Evolutionary conservation across 1,140 invertebrate species (phyloP), one percentile per base, ranked within the genome.

Genomic region (Magallana gigas): DNA sequence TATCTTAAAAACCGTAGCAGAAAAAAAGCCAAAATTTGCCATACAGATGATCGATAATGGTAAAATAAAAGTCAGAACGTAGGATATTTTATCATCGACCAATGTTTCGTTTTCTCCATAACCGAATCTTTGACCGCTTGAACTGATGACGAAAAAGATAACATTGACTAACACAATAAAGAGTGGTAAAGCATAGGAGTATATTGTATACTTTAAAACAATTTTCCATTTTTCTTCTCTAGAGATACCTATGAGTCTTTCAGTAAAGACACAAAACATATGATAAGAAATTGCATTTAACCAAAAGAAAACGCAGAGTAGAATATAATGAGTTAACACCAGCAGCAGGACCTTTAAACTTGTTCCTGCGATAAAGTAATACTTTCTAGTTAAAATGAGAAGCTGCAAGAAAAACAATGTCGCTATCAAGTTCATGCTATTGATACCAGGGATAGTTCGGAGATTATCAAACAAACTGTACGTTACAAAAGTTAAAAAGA

Each of bases 301-400:
- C 60, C 60, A 62, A 62, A 62, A 62, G 60, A 62, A 62, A 62
- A 62, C 60, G n/a, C 14, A 62, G 14, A 62, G 60, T 62, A 62
- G 12, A 62, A 62, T 6, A 62, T 62, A 62, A 62, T 62, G 60
- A n/a, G 60, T 62, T n/a, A 62, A 16, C 14, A 14, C 60, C 11
- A n/a, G 12, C 60, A 62, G 60, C 14, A 62, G n/a, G 11, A 62
- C 60, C n/a, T n/a, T 62, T 62, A 62, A 62, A 16, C 5, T n/a
- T 6, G n/a, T 16, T 16, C 6, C 14, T n/a, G 60, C 1, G 14
- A 16, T n/a, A 62, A 62, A 12, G 60, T 16, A 62, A 62, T 62
- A 62, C n/a, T 62, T 62, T 62, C 60, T 62, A 6, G 60, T 62
- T 62, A 62, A 62, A 12, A 62, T 62, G n/a, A 62, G n/a, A 16